Evolutionary conservation across 2,888 invertebrate genomes (phyloP).

Genomic region (Lithophane socia): DNA sequence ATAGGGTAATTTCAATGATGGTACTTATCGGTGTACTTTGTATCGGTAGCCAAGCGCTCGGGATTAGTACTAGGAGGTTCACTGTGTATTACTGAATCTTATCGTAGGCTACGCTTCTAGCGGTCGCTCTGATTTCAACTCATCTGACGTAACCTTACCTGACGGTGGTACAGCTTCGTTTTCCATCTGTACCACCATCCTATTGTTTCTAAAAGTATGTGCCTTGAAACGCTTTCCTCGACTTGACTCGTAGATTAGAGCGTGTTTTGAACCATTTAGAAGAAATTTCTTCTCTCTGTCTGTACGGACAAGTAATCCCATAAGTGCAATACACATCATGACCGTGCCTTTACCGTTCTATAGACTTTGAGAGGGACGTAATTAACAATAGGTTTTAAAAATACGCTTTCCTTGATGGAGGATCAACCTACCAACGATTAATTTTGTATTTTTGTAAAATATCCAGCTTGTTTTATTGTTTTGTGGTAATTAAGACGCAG

Average conservation of each 20-base stretch:
- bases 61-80: constrained; percentile 70
- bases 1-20: constrained; percentile 64
- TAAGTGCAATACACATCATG: constrained; percentile 90
- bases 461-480: constrained; percentile 80
- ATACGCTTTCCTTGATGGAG: constrained; percentile 82
- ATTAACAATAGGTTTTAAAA: constrained; percentile 89
- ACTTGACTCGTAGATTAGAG: constrained; percentile 88
- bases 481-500: constrained; percentile 76
- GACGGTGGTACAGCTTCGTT: constrained; percentile 78
- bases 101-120: constrained; percentile 85
- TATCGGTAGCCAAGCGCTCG: constrained; percentile 69
- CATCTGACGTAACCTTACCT: constrained; percentile 78
- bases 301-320: constrained; percentile 87
- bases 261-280: constrained; percentile 89
- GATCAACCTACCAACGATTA: constrained; percentile 81
- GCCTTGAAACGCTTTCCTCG: constrained; percentile 90
- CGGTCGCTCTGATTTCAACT: constrained; percentile 84
- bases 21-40: constrained; percentile 57
- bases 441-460: constrained; percentile 84
- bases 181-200: constrained; percentile 81
- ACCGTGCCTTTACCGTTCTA: constrained; percentile 91
- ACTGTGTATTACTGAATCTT: constrained; percentile 67
- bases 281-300: constrained; percentile 88
- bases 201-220: constrained; percentile 90
- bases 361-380: constrained; percentile 90